Evolutionary conservation across 2,888 invertebrate species (phyloP).

Genomic region (Hirtodrosophila duncani): DNA sequence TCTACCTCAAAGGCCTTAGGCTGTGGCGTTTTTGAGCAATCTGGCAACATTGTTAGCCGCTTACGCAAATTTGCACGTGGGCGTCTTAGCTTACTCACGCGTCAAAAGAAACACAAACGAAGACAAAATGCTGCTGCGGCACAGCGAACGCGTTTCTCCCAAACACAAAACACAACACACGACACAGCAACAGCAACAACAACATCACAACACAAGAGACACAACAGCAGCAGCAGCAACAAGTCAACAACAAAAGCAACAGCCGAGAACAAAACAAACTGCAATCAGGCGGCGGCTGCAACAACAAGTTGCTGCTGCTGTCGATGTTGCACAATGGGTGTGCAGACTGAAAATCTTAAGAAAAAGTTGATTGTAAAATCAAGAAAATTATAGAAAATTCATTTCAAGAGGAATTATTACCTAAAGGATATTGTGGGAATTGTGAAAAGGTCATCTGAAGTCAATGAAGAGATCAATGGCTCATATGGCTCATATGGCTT

Average conservation of each 20-base stretch:
- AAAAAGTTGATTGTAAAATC: too few species aligned
- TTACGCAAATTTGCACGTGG: slow-evolving; percentile 74
- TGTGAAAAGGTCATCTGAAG: too few species aligned
- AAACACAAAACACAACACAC: slow-evolving; percentile 36
- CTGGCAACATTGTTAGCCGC: slow-evolving; percentile 52
- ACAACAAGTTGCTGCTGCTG: slow-evolving; percentile 31
- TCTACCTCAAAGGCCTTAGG: too few species aligned
- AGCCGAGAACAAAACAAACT: slow-evolving; percentile 69
- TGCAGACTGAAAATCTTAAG: too few species aligned
- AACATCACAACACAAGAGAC: slow-evolving; percentile 31
- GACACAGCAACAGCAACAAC: slow-evolving; percentile 28
- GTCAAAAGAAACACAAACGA: slow-evolving; percentile 71
- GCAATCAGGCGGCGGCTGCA: slow-evolving; percentile 45
- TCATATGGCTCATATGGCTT: too few species aligned
- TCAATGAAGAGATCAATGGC: too few species aligned
- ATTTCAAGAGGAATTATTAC: too few species aligned
- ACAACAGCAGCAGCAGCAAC: slow-evolving; percentile 24
- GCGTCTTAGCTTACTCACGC: slow-evolving; percentile 72
- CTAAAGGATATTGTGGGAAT: too few species aligned
- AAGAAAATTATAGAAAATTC: too few species aligned
- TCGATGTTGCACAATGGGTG: not conserved
- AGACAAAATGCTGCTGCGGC: slow-evolving; percentile 62
- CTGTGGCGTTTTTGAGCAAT: too few species aligned
- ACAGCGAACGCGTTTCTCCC: slow-evolving; percentile 59
- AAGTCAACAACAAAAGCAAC: slow-evolving; percentile 37